These are phyloP conservation scores for Muraenolepis orangiensis DNA, from an alignment of 2,797 vertebrate genomes.

Conservation along the genomic window DNA sequence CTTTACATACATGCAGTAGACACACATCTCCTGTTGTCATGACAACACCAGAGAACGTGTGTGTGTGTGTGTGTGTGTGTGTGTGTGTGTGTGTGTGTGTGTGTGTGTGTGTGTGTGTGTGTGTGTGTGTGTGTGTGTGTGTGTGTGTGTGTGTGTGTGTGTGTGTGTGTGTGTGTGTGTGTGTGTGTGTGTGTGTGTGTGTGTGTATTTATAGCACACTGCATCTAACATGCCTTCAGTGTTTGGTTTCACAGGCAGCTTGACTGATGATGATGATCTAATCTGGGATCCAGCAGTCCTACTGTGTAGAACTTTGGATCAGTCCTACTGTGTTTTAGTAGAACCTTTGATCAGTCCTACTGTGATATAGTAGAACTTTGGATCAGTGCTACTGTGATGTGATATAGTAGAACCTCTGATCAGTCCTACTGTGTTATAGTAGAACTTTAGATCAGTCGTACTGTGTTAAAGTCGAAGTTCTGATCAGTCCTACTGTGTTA, in stretches of 20 bases:
- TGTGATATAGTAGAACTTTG: too few relatives aligned
- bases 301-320: neutral
- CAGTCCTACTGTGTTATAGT: too few relatives aligned
- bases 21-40: conserved; percentile 24
- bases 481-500: too few relatives aligned
- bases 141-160: conserved; percentile 6
- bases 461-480: too few relatives aligned
- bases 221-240: conserved; percentile 24
- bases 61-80: conserved; percentile 10
- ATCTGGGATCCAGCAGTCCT: neutral
- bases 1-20: neutral
- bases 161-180: conserved; percentile 28
- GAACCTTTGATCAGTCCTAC: neutral
- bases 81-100: conserved; percentile 26
- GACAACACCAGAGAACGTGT: conserved; percentile 23
- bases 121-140: conserved; percentile 19
- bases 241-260: conserved; percentile 60
- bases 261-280: conserved; percentile 6
- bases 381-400: too few relatives aligned
- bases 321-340: neutral
- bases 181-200: conserved; percentile 46
- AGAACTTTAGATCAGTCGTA: too few relatives aligned
- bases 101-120: conserved; percentile 41
- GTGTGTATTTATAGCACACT: conserved; percentile 49
- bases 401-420: too few relatives aligned